phyloP scores from a whole-genome alignment of 1,140 invertebrate genomes.

The Zaprionus nigranus region DNA sequence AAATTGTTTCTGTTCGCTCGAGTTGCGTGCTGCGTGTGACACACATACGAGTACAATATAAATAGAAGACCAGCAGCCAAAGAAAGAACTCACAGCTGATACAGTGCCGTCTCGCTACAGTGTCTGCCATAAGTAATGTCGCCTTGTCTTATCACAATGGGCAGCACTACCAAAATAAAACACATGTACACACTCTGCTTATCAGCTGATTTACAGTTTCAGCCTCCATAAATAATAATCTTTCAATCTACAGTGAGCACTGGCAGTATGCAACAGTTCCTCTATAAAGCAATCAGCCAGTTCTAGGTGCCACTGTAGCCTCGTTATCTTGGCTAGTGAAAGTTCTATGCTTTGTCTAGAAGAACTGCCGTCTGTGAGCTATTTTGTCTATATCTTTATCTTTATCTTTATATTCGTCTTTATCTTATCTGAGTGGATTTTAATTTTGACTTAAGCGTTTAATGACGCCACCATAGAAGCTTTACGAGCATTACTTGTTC shows the following conservation, averaged over 20 bases:
- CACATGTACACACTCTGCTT: neutral
- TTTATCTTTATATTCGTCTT: neutral
- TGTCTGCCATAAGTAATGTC: neutral
- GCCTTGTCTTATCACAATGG: constrained; percentile 22
- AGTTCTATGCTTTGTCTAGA: neutral
- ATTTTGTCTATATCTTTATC: neutral
- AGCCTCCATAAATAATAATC: constrained; percentile 3
- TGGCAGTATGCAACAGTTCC: neutral
- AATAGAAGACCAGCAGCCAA: constrained; percentile 4
- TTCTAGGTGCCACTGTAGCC: neutral
- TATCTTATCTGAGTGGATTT: constrained; percentile 1
- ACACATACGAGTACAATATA: constrained; percentile 12
- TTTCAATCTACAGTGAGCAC: neutral
- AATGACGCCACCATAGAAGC: neutral
- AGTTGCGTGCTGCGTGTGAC: constrained; percentile 9
- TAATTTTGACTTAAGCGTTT: constrained; percentile 3
- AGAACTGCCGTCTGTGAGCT: neutral
- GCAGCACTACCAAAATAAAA: neutral
- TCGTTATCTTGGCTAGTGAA: neutral
- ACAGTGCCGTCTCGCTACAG: neutral
- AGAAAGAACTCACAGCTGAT: constrained; percentile 35
- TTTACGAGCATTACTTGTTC: constrained; percentile 1
- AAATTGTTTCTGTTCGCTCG: constrained; percentile 1
- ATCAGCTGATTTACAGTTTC: constrained; percentile 6
- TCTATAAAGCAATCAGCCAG: neutral